A percentile compares a stretch with the other conserved stretches of the same genome.
These are phyloP conservation scores for Habroteleia sp. DNA, from an alignment of 2,888 invertebrate genomes.

Conservation along the genomic window DNA sequence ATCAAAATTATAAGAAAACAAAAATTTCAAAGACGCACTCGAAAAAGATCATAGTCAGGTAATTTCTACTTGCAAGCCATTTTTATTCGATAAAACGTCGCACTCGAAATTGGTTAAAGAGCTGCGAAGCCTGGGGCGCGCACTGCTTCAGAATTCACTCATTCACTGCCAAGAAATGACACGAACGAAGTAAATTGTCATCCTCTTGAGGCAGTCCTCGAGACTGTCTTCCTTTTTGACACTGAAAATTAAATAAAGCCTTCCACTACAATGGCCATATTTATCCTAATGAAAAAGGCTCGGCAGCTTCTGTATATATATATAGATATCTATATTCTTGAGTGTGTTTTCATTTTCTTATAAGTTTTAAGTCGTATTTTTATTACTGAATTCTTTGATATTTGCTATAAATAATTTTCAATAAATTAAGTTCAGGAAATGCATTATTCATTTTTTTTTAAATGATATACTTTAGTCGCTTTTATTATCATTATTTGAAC, in stretches of 20 bases:
- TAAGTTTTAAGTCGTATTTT: no score
- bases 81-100: slow-evolving; percentile 56
- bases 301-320: no score
- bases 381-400: no score
- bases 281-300: no score
- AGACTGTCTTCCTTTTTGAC: slow-evolving; percentile 33
- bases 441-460: no score
- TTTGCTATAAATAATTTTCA: no score
- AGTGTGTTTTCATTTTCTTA: no score
- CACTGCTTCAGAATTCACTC: slow-evolving; percentile 46
- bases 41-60: slow-evolving; percentile 31
- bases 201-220: slow-evolving; percentile 31
- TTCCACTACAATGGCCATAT: slow-evolving; percentile 13
- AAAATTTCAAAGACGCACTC: slow-evolving; percentile 32
- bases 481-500: no score
- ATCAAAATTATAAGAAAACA: slow-evolving; percentile 39
- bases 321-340: no score
- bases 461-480: no score
- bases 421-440: no score
- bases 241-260: slow-evolving; percentile 48
- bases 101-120: slow-evolving; percentile 58
- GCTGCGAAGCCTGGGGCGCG: slow-evolving; percentile 36
- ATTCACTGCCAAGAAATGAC: slow-evolving; percentile 50
- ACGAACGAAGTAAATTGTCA: slow-evolving; percentile 47
- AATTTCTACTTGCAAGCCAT: slow-evolving; percentile 39